Percentiles rank a stretch among this genome's conserved stretches.
phyloP scores from a whole-genome alignment of 2,113 vertebrate genomes.

The Podarcis muralis region DNA sequence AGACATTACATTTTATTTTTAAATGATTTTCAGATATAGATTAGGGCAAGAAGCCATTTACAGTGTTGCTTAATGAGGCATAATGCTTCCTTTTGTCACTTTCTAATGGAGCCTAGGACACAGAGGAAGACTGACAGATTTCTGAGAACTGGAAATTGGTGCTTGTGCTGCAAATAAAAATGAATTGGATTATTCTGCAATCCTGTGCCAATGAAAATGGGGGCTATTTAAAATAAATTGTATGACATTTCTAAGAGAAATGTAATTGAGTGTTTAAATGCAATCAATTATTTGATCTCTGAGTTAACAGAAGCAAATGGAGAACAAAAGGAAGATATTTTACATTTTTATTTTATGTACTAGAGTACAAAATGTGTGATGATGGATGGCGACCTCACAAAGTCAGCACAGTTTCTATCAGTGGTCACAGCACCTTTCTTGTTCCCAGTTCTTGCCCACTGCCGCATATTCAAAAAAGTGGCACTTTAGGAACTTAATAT shows the following conservation, averaged over 20 bases:
- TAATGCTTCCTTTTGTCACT: conserved; percentile 56
- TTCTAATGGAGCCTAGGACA: conserved; percentile 46
- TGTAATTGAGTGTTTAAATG: conserved; percentile 44
- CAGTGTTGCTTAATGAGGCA: conserved; percentile 62
- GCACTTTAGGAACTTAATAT: too few species aligned
- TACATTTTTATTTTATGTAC: background rate
- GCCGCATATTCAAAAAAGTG: too few species aligned
- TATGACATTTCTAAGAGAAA: conserved; percentile 31
- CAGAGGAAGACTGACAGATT: conserved; percentile 40
- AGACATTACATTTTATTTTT: conserved; percentile 39
- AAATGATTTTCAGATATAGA: conserved; percentile 67
- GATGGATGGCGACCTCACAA: background rate
- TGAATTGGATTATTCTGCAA: conserved; percentile 18
- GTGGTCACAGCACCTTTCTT: background rate
- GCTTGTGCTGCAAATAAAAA: conserved; percentile 30
- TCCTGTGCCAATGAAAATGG: conserved; percentile 42
- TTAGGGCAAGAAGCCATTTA: conserved; percentile 31
- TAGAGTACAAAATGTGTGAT: background rate
- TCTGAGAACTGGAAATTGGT: conserved; percentile 30
- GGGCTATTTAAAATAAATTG: conserved; percentile 49
- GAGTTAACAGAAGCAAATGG: conserved; percentile 26
- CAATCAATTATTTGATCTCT: conserved; percentile 22
- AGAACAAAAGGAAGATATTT: background rate
- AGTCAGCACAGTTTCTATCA: background rate
- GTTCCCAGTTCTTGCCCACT: too few species aligned